These are phyloP conservation scores for Drosophila pegasa DNA, from an alignment of 2,888 invertebrate species.

Conservation along the genomic window DNA sequence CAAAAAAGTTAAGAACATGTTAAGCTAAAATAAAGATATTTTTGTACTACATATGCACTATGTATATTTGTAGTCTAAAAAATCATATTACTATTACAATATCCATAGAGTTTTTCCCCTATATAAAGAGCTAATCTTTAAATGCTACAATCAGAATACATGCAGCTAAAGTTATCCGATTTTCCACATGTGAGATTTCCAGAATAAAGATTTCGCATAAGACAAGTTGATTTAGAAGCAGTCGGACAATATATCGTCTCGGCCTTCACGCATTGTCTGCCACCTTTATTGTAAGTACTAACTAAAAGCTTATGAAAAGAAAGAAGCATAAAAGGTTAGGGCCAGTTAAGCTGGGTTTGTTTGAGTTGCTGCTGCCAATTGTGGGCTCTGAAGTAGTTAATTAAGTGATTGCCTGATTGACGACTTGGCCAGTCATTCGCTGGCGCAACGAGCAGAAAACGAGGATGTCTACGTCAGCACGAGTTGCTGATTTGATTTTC, in stretches of 20 bases:
- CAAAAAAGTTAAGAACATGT: no score
- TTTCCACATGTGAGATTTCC: no score
- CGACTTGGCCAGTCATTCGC: conserved; percentile 22
- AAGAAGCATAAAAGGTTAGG: conserved; percentile 40
- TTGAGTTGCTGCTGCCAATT: conserved; percentile 41
- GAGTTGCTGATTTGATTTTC: conserved; percentile 54
- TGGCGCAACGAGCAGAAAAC: conserved; percentile 10
- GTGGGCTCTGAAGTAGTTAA: conserved; percentile 65
- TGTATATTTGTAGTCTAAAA: no score
- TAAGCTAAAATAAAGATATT: no score
- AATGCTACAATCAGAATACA: no score
- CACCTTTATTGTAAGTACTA: not conserved
- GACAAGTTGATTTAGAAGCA: not conserved
- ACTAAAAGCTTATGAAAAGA: not conserved
- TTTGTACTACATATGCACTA: no score
- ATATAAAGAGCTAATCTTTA: no score
- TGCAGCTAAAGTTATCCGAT: no score
- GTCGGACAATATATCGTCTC: not conserved
- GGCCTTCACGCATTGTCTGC: not conserved
- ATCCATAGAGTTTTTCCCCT: no score
- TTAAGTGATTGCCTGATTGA: conserved; percentile 80
- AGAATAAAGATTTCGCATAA: not conserved
- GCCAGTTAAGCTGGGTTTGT: conserved; percentile 44
- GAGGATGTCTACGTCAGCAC: conserved; percentile 15
- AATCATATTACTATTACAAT: no score